A percentile compares a stretch with the other conserved stretches of the same genome.
Evolutionary conservation across 2,888 invertebrate species (phyloP).

Genomic region (Strigamia maritima): DNA sequence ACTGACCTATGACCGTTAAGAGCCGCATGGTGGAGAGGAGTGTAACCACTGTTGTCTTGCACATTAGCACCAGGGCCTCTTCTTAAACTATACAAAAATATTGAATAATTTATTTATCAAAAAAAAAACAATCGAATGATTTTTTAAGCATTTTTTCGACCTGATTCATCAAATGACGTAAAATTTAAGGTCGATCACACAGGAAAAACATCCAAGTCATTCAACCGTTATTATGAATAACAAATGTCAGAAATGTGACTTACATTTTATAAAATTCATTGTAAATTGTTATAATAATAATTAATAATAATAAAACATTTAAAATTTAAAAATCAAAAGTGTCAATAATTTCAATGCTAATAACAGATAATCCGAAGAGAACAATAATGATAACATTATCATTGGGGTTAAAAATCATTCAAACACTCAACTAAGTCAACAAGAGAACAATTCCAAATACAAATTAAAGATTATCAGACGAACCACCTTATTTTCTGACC

Average conservation of each 20-base stretch:
- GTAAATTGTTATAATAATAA: not conserved
- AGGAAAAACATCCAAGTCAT: constrained; percentile 40
- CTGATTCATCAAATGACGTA: constrained; percentile 44
- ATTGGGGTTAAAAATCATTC: too few species aligned
- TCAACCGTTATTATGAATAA: constrained; percentile 1
- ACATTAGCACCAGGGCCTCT: constrained; percentile 88
- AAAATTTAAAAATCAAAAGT: not conserved
- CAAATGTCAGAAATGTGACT: not conserved
- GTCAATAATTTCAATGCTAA: too few species aligned
- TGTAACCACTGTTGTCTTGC: constrained; percentile 88
- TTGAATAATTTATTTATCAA: not conserved
- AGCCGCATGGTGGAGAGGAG: constrained; percentile 89
- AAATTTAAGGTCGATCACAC: constrained; percentile 50
- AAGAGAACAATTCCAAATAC: too few species aligned
- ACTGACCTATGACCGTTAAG: constrained; percentile 86
- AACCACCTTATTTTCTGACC: too few species aligned
- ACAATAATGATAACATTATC: too few species aligned
- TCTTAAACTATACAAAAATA: constrained; percentile 58
- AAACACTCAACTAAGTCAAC: too few species aligned
- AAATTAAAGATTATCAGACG: too few species aligned
- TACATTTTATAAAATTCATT: not conserved
- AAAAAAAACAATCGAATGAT: not conserved
- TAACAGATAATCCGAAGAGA: too few species aligned
- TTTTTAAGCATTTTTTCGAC: constrained; percentile 38
- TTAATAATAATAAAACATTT: not conserved